These are phyloP conservation scores for Drosophila aldrichi DNA, from an alignment of 2,888 invertebrate species.

Conservation along the genomic window DNA sequence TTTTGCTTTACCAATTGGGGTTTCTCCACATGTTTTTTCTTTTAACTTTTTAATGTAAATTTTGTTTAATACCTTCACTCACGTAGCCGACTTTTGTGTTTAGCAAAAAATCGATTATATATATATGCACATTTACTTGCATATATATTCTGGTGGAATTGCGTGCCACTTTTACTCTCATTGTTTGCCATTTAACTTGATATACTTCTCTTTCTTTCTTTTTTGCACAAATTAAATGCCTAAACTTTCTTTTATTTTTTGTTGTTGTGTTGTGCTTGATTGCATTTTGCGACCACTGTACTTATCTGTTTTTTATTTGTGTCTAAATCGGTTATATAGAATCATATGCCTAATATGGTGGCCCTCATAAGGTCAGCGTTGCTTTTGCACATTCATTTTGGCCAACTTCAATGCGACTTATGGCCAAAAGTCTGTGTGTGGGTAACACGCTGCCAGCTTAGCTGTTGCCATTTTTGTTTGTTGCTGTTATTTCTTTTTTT, in stretches of 20 bases:
- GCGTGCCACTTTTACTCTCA: slow-evolving; percentile 67
- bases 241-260: slow-evolving; percentile 51
- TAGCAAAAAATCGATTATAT: slow-evolving; percentile 57
- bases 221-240: slow-evolving; percentile 11
- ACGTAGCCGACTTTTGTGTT: slow-evolving; percentile 47
- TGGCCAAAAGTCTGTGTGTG: slow-evolving; percentile 57
- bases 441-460: slow-evolving; percentile 57
- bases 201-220: slow-evolving; percentile 7
- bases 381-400: slow-evolving; percentile 38
- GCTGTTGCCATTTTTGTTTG: slow-evolving; percentile 34
- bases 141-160: slow-evolving; percentile 36
- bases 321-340: slow-evolving; percentile 5
- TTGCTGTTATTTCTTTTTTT: slow-evolving; percentile 17
- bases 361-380: slow-evolving; percentile 59
- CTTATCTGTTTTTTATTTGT: neutral
- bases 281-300: slow-evolving; percentile 15
- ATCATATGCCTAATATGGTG: slow-evolving; percentile 18
- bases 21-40: slow-evolving; percentile 29
- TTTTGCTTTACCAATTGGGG: slow-evolving; percentile 7
- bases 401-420: slow-evolving; percentile 47
- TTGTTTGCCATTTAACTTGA: slow-evolving; percentile 34
- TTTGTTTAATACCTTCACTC: slow-evolving; percentile 64
- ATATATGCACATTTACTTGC: neutral
- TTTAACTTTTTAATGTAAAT: slow-evolving; percentile 53
- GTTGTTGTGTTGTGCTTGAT: slow-evolving; percentile 15